Conservation (phyloP, 2,113 vertebrate genomes). For the Platycercus adscitus region DNA sequence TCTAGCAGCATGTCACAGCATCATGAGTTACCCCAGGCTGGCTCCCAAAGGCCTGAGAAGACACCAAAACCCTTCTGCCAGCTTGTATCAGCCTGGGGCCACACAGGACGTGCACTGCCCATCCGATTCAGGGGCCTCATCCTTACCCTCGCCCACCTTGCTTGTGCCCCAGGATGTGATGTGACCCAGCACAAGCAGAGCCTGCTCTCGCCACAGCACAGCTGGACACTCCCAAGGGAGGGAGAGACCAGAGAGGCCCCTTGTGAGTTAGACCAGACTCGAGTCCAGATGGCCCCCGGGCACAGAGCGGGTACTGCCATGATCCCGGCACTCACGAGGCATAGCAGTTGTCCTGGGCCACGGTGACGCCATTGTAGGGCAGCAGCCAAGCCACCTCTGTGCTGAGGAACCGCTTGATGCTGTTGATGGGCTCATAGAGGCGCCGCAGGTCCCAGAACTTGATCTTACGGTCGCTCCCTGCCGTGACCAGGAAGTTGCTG, state of each 20-base stretch:
- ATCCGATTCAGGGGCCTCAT: background rate
- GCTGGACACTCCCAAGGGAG: background rate
- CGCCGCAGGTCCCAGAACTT: slow-evolving; percentile 93
- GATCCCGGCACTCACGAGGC: slow-evolving; percentile 76
- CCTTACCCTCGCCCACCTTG: background rate
- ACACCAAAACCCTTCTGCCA: background rate
- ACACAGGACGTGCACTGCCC: rapidly evolving
- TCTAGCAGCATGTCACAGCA: background rate
- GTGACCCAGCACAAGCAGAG: background rate
- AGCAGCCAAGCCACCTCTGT: slow-evolving; percentile 91
- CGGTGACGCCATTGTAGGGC: slow-evolving; percentile 82
- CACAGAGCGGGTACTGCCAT: rapidly evolving
- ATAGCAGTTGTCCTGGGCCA: slow-evolving; percentile 88
- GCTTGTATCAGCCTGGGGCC: background rate
- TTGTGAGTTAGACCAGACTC: rapidly evolving
- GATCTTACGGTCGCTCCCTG: slow-evolving; percentile 89
- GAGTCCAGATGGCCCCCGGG: background rate
- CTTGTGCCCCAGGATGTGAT: rapidly evolving
- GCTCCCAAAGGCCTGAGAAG: background rate
- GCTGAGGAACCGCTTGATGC: slow-evolving; percentile 86
- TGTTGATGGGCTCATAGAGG: slow-evolving; percentile 80
- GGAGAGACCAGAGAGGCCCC: background rate
- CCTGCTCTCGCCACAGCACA: rapidly evolving
- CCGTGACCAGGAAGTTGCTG: slow-evolving; percentile 88
- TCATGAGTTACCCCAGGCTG: background rate